These are phyloP conservation scores for Mnemiopsis leidyi DNA, from an alignment of 37 sponge, comb jelly and placozoan species.

Conservation along the genomic window DNA sequence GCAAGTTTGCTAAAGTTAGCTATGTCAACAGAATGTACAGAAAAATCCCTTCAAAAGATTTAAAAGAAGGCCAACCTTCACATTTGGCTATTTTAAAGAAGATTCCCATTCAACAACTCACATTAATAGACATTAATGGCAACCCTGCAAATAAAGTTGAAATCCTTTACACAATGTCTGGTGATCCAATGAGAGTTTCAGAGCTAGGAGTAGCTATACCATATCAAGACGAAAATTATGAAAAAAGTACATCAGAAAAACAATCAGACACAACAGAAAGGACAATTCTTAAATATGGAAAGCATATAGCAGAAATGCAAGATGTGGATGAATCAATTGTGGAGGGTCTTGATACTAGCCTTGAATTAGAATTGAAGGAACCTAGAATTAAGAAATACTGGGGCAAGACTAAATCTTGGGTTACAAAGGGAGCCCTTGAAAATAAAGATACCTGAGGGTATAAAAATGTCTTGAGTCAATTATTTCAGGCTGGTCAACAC, in stretches of 20 bases:
- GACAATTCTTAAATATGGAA: conserved; percentile 9
- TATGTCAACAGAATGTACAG: background rate
- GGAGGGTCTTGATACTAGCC: background rate
- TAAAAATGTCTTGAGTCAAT: too few relatives aligned
- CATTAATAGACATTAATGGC: conserved; percentile 51
- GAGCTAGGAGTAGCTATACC: conserved; percentile 38
- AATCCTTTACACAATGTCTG: conserved; percentile 15
- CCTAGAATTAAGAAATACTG: background rate
- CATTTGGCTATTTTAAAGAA: conserved; percentile 7
- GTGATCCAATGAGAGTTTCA: conserved; percentile 52
- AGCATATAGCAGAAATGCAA: conserved; percentile 47
- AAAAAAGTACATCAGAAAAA: background rate
- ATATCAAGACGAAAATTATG: conserved; percentile 4
- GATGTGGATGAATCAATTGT: conserved; percentile 55
- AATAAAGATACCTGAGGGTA: too few relatives aligned
- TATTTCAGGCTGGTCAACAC: too few relatives aligned
- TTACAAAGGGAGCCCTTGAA: background rate
- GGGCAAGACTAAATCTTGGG: background rate
- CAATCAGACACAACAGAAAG: background rate
- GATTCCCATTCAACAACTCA: background rate
- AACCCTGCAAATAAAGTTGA: conserved; percentile 48
- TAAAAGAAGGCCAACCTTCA: background rate
- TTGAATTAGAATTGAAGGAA: conserved; percentile 48
- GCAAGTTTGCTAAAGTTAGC: conserved; percentile 24
- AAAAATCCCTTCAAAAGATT: background rate